Base-by-base conservation (phyloP, 2,888 invertebrate genomes). In the Leptinotarsa tumamoca region DNA sequence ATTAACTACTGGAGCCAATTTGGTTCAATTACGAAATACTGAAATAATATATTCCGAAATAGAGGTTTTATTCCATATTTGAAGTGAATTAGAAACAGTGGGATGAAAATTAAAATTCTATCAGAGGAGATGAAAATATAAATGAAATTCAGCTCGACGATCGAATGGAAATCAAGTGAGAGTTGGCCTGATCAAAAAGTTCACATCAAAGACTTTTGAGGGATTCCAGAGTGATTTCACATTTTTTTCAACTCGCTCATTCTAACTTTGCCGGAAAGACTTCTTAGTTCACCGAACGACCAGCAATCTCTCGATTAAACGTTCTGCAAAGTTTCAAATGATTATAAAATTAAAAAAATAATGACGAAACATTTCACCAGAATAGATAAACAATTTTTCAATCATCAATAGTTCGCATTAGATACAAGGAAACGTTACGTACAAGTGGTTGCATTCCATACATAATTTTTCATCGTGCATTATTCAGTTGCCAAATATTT, bases 181-280 rank as follows among this genome's bases (percentile, higher is more conserved):
- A 70, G 17, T 70, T 33, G 23, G 70, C 61, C 21, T 21, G 70
- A 58, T 70, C 49, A 49, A 33, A 70, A 70, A 58, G 43, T 70
- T 70, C 21, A 56, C 56, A 58, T 51, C 14, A 50, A 49, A 69
- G 56, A 18, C 23, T 69, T 69, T 58, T 70, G 23, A 13, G 49
- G 70, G 21, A 21, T 18, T 33, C 14, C 70, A 58, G 54, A 70
- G 56, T 70, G 56, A 68, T 70, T 70, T 70, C 4, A 50, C 70
- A 4, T 70, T 43, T 58, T 33, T 33, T 58, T 58, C 56, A 70
- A 43, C 49, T 70, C 43, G n/a, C 43, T 50, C 61, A 17, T 56
- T 70, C 58, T 49, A 70, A 52, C 61, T 70, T 43, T 18, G 68
- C 56, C 58, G 21, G 23, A 4, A 21, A 15, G 58, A 70, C 49